These are phyloP conservation scores for Pectinophora gossypiella DNA, from an alignment of 1,140 invertebrate genomes.

Conservation along the genomic window DNA sequence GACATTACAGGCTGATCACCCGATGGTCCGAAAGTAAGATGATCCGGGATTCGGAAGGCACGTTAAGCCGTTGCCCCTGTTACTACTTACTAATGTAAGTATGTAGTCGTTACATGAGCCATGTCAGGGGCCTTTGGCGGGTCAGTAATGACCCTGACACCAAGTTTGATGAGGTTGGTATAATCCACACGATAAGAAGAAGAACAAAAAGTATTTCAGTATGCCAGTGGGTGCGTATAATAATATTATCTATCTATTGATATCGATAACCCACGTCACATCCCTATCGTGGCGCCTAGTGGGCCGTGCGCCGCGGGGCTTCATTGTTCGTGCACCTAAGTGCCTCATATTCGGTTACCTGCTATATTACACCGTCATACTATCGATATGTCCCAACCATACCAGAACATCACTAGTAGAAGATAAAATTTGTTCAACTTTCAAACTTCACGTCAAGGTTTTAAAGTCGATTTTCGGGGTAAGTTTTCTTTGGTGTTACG, in stretches of 20 bases:
- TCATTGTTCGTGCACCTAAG: slow-evolving; percentile 59
- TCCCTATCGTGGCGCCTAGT: slow-evolving; percentile 55
- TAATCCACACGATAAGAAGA: too few species aligned
- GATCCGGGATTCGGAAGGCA: too few species aligned
- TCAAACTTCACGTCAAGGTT: slow-evolving; percentile 5
- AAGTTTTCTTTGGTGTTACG: neutral
- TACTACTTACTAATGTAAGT: too few species aligned
- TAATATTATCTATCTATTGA: neutral
- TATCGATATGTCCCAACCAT: slow-evolving; percentile 42
- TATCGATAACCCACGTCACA: slow-evolving; percentile 6
- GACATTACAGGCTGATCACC: too few species aligned
- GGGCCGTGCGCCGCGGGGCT: slow-evolving; percentile 51
- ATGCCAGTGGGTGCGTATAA: too few species aligned
- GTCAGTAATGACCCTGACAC: too few species aligned
- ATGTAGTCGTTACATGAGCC: too few species aligned
- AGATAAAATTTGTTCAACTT: slow-evolving; percentile 14
- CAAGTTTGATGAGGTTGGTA: too few species aligned
- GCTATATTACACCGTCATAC: slow-evolving; percentile 59
- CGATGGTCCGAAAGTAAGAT: too few species aligned
- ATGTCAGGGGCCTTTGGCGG: too few species aligned
- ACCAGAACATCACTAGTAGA: slow-evolving; percentile 28
- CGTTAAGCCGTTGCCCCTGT: too few species aligned
- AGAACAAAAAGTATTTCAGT: too few species aligned
- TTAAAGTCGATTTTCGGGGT: slow-evolving; percentile 17
- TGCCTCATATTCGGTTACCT: slow-evolving; percentile 72